phyloP scores from a whole-genome alignment of 2,888 invertebrate genomes.

The Cryptus viduatorius region DNA sequence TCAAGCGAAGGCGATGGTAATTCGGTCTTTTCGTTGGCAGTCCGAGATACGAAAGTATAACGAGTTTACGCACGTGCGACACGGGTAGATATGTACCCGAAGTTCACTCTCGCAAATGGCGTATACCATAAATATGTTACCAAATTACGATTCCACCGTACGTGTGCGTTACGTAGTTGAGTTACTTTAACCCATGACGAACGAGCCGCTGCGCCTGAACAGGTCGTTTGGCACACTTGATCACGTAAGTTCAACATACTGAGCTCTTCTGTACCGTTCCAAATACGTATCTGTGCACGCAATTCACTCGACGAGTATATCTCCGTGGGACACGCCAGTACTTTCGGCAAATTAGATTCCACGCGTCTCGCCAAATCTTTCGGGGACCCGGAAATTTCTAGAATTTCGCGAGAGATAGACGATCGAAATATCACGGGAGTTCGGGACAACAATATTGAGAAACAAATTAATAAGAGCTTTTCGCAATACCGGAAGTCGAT shows the following conservation, averaged over 20 bases:
- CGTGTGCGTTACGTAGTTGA: slow-evolving; percentile 50
- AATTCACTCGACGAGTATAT: slow-evolving; percentile 41
- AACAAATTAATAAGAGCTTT: neutral
- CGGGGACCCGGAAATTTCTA: slow-evolving; percentile 6
- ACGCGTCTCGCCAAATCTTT: slow-evolving; percentile 40
- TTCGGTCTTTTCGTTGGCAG: slow-evolving; percentile 16
- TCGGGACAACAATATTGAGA: neutral
- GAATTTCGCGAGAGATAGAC: slow-evolving; percentile 2
- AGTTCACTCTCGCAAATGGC: slow-evolving; percentile 47
- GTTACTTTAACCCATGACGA: slow-evolving; percentile 60
- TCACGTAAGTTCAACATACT: slow-evolving; percentile 33
- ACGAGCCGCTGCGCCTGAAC: slow-evolving; percentile 48
- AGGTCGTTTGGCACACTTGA: slow-evolving; percentile 52
- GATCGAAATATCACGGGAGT: slow-evolving; percentile 8
- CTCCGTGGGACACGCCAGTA: slow-evolving; percentile 36
- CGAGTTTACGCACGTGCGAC: slow-evolving; percentile 53
- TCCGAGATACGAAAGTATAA: slow-evolving; percentile 33
- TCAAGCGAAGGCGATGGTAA: slow-evolving; percentile 33
- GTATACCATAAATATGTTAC: slow-evolving; percentile 20
- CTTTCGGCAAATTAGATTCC: slow-evolving; percentile 51
- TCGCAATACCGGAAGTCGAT: neutral
- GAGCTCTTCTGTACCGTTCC: neutral
- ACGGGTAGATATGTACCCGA: slow-evolving; percentile 47
- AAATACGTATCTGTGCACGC: slow-evolving; percentile 29
- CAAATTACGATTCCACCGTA: slow-evolving; percentile 30